Evolutionary conservation across 2,797 vertebrate species (phyloP).

Genomic region (Gallinago solitaria): DNA sequence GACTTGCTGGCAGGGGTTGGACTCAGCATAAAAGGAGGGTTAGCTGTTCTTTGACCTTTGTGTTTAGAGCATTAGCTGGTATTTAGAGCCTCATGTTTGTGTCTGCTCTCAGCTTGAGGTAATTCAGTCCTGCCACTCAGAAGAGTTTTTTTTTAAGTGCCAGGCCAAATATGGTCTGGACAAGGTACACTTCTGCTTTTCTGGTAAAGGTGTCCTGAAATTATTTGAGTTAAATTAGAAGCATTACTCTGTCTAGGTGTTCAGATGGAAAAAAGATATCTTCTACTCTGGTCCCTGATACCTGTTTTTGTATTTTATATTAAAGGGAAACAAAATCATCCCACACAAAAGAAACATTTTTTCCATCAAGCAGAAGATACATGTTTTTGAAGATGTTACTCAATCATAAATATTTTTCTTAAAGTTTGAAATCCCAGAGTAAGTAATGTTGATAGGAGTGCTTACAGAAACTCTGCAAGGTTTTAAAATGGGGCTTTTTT

Average conservation of each 20-base stretch:
- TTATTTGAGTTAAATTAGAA: background rate
- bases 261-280: background rate
- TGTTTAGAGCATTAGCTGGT: conserved; percentile 12
- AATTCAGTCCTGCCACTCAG: background rate
- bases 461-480: background rate
- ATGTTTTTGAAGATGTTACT: background rate
- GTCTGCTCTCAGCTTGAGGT: background rate
- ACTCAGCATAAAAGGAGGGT: background rate
- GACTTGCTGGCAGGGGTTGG: background rate
- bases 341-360: background rate
- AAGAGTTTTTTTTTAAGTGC: background rate
- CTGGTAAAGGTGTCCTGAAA: background rate
- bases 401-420: background rate
- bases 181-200: background rate
- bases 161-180: background rate
- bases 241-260: background rate
- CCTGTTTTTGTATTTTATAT: background rate
- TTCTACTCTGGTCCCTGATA: background rate
- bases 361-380: background rate
- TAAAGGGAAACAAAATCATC: background rate
- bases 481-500: background rate
- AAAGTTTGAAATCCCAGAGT: background rate
- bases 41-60: background rate
- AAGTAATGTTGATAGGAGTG: background rate
- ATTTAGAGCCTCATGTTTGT: background rate